phyloP scores from a whole-genome alignment of 2,113 vertebrate genomes.

The Edolisoma coerulescens region DNA sequence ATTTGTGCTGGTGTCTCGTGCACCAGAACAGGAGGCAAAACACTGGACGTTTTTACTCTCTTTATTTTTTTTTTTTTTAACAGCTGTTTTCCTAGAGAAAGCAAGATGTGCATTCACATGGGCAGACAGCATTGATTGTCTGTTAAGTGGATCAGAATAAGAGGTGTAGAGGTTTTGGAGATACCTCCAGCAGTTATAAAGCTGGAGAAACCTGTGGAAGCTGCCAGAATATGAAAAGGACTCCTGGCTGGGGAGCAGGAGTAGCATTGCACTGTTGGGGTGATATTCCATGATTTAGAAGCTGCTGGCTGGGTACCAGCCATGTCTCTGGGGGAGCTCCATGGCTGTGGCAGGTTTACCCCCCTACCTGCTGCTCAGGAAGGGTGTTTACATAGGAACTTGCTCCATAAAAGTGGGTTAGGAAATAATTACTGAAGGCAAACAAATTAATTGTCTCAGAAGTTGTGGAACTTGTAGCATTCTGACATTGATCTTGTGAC shows the following conservation, averaged over 20 bases:
- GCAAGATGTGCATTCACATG: fast-evolving
- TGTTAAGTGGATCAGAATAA: background rate
- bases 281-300: background rate
- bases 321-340: background rate
- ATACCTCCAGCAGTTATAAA: background rate
- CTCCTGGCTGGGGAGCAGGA: background rate
- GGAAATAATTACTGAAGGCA: background rate
- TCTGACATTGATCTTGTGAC: background rate
- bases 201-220: background rate
- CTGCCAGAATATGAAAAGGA: background rate
- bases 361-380: background rate
- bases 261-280: background rate
- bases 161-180: background rate
- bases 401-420: background rate
- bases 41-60: background rate
- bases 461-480: background rate
- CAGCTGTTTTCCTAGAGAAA: background rate
- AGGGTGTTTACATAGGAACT: background rate
- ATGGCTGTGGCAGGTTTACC: fast-evolving
- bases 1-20: background rate
- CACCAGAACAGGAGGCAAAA: background rate
- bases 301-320: background rate
- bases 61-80: background rate
- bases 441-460: background rate
- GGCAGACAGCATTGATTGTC: background rate